Conservation (phyloP, 2,797 vertebrate genomes). For the Geotrypetes seraphini region DNA sequence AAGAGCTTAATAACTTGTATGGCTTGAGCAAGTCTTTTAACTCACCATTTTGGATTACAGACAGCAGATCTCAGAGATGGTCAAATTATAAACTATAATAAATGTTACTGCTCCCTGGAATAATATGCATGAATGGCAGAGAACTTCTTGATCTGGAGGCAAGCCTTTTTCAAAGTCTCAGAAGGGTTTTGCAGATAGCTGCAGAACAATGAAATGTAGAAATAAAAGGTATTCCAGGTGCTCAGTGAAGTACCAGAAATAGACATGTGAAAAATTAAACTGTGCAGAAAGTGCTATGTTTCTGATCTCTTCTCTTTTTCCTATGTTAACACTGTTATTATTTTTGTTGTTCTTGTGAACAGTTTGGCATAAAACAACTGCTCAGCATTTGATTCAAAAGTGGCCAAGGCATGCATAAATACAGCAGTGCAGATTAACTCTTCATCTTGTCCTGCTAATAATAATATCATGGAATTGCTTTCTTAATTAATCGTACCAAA, state of each 20-base stretch:
- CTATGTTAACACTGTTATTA: not conserved
- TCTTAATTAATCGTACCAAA: no score
- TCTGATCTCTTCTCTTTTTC: no score
- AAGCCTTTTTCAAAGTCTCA: not conserved
- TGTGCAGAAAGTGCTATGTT: not conserved
- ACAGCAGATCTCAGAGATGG: conserved; percentile 33
- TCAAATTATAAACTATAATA: conserved; percentile 54
- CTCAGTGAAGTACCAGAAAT: no score
- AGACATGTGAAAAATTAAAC: no score
- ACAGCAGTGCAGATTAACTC: no score
- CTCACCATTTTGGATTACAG: conserved; percentile 4
- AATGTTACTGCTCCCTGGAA: conserved; percentile 46
- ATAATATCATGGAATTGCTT: no score
- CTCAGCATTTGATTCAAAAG: conserved; percentile 13
- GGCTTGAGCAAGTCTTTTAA: not conserved
- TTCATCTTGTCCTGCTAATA: no score
- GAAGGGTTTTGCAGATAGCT: conserved; percentile 11
- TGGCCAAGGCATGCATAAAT: no score
- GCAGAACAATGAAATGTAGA: no score
- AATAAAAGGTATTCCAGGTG: no score
- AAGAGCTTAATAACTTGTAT: conserved; percentile 13
- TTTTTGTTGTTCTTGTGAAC: not conserved
- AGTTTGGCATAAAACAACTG: not conserved
- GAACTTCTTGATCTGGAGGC: conserved; percentile 41
- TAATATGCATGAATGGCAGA: conserved; percentile 38